A percentile compares a stretch with the other conserved stretches of the same genome.
These are phyloP conservation scores for Mionectes macconnelli DNA, from an alignment of 2,113 vertebrate species.

Conservation along the genomic window DNA sequence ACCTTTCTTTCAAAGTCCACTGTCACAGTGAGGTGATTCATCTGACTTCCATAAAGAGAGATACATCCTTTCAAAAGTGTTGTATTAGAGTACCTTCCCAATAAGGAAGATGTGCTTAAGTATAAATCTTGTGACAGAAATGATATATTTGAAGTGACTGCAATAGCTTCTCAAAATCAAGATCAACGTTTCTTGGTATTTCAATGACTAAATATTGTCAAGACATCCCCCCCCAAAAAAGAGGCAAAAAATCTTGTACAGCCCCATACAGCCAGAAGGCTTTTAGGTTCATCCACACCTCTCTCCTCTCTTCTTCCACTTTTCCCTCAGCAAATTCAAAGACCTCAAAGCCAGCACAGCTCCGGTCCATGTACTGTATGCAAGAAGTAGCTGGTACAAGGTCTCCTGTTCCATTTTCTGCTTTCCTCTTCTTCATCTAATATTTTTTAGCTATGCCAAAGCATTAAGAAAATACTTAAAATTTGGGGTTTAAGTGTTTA, in stretches of 20 bases:
- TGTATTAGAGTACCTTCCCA: not conserved
- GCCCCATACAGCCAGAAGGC: not conserved
- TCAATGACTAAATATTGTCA: not conserved
- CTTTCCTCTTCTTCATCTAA: not conserved
- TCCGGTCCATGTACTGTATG: not conserved
- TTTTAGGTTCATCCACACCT: not conserved
- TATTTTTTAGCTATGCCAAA: not conserved
- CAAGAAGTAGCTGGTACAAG: not conserved
- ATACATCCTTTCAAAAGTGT: not conserved
- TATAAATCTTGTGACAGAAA: not conserved
- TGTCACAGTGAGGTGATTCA: not conserved
- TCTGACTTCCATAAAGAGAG: not conserved
- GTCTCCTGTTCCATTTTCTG: not conserved
- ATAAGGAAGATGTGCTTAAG: not conserved
- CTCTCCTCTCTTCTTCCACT: not conserved
- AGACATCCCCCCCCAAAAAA: not conserved
- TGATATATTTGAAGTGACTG: not conserved
- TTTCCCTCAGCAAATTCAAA: not conserved
- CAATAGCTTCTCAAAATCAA: not conserved
- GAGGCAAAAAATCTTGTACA: not conserved
- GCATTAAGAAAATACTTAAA: not conserved
- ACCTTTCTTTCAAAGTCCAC: not conserved
- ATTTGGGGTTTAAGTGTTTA: not conserved
- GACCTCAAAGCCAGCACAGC: not conserved
- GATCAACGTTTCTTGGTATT: not conserved